Conservation (phyloP, 2,888 invertebrate genomes). For the Acanthococcus lagerstroemiae region DNA sequence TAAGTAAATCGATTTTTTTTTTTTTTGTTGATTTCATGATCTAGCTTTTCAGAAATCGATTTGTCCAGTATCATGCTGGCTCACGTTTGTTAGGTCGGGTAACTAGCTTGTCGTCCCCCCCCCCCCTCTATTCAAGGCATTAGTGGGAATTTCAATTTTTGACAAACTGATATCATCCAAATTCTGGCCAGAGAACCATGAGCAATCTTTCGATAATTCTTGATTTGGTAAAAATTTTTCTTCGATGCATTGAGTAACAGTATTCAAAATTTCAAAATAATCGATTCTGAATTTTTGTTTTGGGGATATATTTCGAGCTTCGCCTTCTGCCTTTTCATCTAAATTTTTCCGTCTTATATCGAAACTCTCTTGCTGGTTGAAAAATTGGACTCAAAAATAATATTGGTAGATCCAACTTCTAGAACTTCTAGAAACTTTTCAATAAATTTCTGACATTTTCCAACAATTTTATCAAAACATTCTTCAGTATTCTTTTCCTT, state of each 20-base stretch:
- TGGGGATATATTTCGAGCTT: neutral
- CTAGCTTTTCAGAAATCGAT: neutral
- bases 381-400: neutral
- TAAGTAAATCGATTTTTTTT: too few species aligned
- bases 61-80: neutral
- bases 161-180: neutral
- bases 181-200: neutral
- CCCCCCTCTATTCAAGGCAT: neutral
- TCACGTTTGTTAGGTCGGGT: neutral
- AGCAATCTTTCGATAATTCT: neutral
- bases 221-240: neutral
- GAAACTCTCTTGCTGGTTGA: neutral
- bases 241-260: neutral
- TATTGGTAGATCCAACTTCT: neutral
- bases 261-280: neutral
- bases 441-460: neutral
- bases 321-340: slow-evolving; percentile 1
- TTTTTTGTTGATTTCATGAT: too few species aligned
- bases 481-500: neutral
- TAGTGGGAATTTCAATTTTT: neutral
- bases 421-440: neutral
- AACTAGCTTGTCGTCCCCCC: neutral
- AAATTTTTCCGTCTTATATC: neutral
- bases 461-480: neutral
- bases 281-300: neutral